Evolutionary conservation across 2,888 invertebrate species (phyloP).

Genomic region (Cosmorhoe ocellata): DNA sequence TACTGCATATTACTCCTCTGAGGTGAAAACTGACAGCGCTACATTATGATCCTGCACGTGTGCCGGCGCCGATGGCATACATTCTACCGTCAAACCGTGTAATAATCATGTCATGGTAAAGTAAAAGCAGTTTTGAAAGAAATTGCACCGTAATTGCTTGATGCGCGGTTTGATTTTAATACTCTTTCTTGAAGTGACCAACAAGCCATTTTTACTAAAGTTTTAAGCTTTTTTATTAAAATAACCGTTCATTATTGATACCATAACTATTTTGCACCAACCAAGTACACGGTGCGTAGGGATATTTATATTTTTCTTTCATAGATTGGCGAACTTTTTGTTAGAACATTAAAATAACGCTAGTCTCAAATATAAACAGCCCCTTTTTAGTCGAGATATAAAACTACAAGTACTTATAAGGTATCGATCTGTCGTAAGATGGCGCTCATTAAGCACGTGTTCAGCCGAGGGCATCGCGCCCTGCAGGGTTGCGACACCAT

Average conservation of each 20-base stretch:
- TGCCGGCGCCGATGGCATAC: slow-evolving; percentile 20
- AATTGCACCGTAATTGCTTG: slow-evolving; percentile 23
- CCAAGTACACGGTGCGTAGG: no score
- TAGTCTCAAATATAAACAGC: no score
- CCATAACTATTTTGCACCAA: no score
- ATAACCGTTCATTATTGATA: no score
- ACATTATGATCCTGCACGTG: slow-evolving; percentile 22
- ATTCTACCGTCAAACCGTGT: slow-evolving; percentile 21
- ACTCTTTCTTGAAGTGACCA: not conserved
- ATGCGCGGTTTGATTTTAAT: slow-evolving; percentile 1
- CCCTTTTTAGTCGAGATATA: not conserved
- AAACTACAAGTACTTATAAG: slow-evolving; percentile 42
- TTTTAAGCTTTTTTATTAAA: no score
- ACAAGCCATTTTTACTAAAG: no score
- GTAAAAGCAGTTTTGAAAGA: slow-evolving; percentile 13
- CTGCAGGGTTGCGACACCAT: slow-evolving; percentile 45
- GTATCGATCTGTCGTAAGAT: slow-evolving; percentile 65
- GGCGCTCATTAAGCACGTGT: slow-evolving; percentile 75
- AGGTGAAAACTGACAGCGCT: slow-evolving; percentile 14
- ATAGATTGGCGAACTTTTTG: no score
- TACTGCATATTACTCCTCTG: no score
- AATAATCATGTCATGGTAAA: slow-evolving; percentile 20
- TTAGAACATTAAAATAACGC: no score
- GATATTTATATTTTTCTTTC: no score
- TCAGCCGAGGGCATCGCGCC: slow-evolving; percentile 57